Percentiles rank a stretch among this genome's conserved stretches.
Evolutionary conservation across 2,888 invertebrate genomes (phyloP).

Genomic region (Hedychridium roseum): DNA sequence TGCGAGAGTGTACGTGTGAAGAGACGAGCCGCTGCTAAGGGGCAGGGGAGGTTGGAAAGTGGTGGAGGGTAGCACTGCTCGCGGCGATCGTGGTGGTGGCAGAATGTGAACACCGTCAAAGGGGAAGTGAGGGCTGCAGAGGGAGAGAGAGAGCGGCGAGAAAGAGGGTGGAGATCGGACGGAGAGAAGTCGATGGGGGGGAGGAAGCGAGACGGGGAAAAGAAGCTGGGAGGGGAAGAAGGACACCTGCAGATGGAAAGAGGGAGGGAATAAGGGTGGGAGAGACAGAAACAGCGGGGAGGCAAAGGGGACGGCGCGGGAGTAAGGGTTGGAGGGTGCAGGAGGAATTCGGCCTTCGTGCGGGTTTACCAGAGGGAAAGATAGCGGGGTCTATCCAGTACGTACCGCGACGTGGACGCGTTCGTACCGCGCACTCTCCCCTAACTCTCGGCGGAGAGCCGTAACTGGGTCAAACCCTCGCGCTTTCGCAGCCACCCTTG

Average conservation of each 20-base stretch:
- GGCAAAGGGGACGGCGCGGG: too few relatives aligned
- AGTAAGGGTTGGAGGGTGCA: neutral
- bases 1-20: conserved; percentile 12
- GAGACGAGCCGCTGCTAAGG: conserved; percentile 1
- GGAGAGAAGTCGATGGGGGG: too few relatives aligned
- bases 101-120: conserved; percentile 30
- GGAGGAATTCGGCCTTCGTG: conserved; percentile 9
- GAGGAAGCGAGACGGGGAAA: too few relatives aligned
- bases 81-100: conserved; percentile 10
- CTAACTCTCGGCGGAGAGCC: conserved; percentile 24
- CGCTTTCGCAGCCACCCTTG: too few relatives aligned
- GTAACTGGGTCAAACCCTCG: conserved; percentile 48
- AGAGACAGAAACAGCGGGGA: neutral
- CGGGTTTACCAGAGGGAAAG: conserved; percentile 9
- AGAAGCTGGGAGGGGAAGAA: too few relatives aligned
- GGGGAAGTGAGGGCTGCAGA: conserved; percentile 13
- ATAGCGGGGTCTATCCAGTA: conserved; percentile 26
- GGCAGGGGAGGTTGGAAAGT: conserved; percentile 4
- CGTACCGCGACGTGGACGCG: conserved; percentile 41
- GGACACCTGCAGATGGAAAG: neutral
- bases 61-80: conserved; percentile 1
- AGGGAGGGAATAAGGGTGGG: neutral
- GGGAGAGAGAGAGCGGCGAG: conserved; percentile 8
- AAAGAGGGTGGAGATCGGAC: too few relatives aligned
- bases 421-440: conserved; percentile 47